These are phyloP conservation scores for Pristionchus entomophagus DNA, from an alignment of 2,888 invertebrate genomes.

Conservation along the genomic window DNA sequence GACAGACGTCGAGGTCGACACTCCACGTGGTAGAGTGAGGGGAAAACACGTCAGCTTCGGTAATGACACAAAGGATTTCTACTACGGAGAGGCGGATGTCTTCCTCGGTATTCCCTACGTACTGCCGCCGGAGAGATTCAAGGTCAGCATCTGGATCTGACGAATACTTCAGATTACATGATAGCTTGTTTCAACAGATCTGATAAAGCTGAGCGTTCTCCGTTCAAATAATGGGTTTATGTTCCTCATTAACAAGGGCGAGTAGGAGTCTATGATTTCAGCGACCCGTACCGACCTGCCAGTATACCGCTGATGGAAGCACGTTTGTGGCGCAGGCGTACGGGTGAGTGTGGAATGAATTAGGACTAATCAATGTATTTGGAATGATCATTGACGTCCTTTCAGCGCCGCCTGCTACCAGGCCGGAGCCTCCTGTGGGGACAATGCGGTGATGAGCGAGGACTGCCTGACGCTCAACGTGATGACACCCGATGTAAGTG, in stretches of 20 bases:
- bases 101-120: too few species aligned
- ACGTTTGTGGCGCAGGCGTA: not conserved
- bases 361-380: not conserved
- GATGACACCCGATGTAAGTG: conserved; percentile 34
- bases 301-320: not conserved
- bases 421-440: not conserved
- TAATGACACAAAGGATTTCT: conserved; percentile 8
- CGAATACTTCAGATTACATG: not conserved
- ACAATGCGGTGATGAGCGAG: not conserved
- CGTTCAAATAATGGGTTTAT: too few species aligned
- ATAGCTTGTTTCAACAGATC: too few species aligned
- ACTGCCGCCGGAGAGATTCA: conserved; percentile 14
- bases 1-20: conserved; percentile 18
- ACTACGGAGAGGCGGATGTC: too few species aligned
- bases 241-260: too few species aligned
- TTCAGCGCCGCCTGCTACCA: conserved; percentile 9
- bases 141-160: not conserved
- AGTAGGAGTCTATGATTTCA: too few species aligned
- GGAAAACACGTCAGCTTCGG: conserved; percentile 21
- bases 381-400: too few species aligned
- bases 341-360: not conserved
- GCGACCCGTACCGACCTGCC: conserved; percentile 6
- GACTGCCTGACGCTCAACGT: conserved; percentile 40
- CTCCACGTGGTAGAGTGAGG: conserved; percentile 4
- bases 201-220: too few species aligned